A percentile compares a stretch with the other conserved stretches of the same genome.
Evolutionary conservation across 1,140 invertebrate genomes (phyloP).

Genomic region (Tenebrio molitor): DNA sequence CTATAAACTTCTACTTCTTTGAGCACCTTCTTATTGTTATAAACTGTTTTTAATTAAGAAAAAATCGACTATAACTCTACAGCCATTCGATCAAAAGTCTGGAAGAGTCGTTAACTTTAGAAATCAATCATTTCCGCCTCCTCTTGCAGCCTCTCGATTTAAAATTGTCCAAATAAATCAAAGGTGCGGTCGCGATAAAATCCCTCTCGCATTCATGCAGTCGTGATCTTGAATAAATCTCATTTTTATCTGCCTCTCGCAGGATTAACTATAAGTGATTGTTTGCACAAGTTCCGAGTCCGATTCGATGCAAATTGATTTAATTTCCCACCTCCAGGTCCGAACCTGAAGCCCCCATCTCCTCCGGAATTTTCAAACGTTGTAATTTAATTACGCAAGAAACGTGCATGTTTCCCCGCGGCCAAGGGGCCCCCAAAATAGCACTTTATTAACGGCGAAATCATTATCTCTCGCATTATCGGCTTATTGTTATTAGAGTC

Average conservation of each 20-base stretch:
- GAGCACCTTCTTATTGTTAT: too few species aligned
- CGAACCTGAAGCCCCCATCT: too few species aligned
- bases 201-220: neutral
- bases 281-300: neutral
- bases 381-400: too few species aligned
- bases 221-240: constrained; percentile 29
- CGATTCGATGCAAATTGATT: neutral
- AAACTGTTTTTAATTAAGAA: too few species aligned
- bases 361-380: too few species aligned
- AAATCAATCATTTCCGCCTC: too few species aligned
- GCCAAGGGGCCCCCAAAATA: neutral
- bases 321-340: neutral
- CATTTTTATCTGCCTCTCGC: constrained; percentile 12
- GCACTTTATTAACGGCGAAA: neutral
- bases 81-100: too few species aligned
- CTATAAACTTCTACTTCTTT: too few species aligned
- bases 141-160: neutral
- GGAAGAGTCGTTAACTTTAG: too few species aligned
- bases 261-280: constrained; percentile 9
- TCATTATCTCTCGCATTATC: constrained; percentile 12
- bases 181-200: neutral
- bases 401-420: too few species aligned
- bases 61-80: too few species aligned
- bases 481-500: constrained; percentile 10
- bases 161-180: constrained; percentile 7